Percentiles rank a stretch among this genome's conserved stretches.
phyloP scores from a whole-genome alignment of 2,113 vertebrate species.

The Rattus norvegicus region GRCr8 NC_086027.1:116415001-116415500 shows the following conservation, averaged over 20 bases:
- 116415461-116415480: not conserved
- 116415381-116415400: not conserved
- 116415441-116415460: not conserved
- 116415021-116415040: not conserved
- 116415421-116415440: not conserved
- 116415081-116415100: not conserved
- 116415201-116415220: not conserved
- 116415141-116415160: not conserved
- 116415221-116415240: not conserved
- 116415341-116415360: not conserved
- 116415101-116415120: constrained; percentile 42
- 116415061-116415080: not conserved
- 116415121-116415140: not conserved
- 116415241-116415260: not conserved
- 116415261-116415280: not conserved
- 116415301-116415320: not conserved
- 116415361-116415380: not conserved
- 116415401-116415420: not conserved
- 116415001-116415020: not conserved
- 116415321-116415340: not conserved
- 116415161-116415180: not conserved
- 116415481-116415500: not conserved
- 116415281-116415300: constrained; percentile 20
- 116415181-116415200: not conserved
- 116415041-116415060: not conserved